Base-by-base conservation (phyloP, 2,113 vertebrate genomes). In the Hippocampus mohnikei region DNA sequence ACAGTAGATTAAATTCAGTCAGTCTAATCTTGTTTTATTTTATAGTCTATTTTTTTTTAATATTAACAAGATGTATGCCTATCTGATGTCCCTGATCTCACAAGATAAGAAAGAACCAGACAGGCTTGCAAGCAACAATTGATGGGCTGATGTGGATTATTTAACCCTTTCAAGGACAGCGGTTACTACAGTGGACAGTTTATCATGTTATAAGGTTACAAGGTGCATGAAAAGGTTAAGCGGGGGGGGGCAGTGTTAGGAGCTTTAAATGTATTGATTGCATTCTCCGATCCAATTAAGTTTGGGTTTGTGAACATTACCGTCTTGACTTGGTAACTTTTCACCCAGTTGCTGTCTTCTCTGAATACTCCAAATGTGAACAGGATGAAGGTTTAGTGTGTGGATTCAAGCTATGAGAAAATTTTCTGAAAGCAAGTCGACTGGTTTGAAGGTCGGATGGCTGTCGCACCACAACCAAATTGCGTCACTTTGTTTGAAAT, bases 1-100 rank as follows among this genome's bases (percentile, higher is more conserved):
- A 70, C 72, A 67, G 69, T 80, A 81, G 85, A 89, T 88, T 87
- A 89, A 80, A 83, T 75, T 77, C 11, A 42, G 59, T 76, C 79
- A 76, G 73, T 75, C 66, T 70, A 63, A 67, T 33, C 64, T 56
- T 76, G 9, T 73, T 85, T 75, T 79, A 74, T 60, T 40, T 62
- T 42, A 11, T 42, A 6, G 33, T 37, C 33, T 37, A 37, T 48
- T 15, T 48, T 50, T 50, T 20, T 9, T 2, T 5, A 18, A 20
- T 15, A 66, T 81, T 65, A 77, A 68, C 68, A 76, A 70, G 61
- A 73, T 75, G 41, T 29, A 68, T 76, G 67, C 33, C 59, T 9
- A 29, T 79, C 76, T 56, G 11, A 68, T 53, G 53, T 74, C 48
- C 44, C 21, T 70, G 63, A 81, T 75, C 64, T 77, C 63, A 60